Conservation (phyloP, 2,797 vertebrate species). For the Leuciscus waleckii region DNA sequence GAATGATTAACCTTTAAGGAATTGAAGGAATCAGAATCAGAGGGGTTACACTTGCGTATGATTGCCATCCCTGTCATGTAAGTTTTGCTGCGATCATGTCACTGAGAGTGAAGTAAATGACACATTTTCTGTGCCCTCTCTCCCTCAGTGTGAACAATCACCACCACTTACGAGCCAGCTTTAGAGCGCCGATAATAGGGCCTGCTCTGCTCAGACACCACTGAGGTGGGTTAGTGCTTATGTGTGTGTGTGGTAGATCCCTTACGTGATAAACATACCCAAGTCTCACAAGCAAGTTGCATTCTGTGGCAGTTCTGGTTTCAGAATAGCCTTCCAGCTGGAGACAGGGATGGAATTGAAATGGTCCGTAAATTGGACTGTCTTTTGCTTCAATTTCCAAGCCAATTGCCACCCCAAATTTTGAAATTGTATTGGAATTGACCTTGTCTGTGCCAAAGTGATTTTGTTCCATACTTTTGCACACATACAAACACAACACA, state of each 20-base stretch:
- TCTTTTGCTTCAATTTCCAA: slow-evolving; percentile 54
- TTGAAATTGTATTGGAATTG: slow-evolving; percentile 48
- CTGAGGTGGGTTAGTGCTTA: slow-evolving; percentile 27
- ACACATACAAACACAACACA: neutral
- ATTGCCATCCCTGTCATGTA: neutral
- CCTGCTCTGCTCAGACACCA: slow-evolving; percentile 61
- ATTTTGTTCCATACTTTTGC: slow-evolving; percentile 19
- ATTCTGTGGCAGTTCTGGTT: slow-evolving; percentile 36
- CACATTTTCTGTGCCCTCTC: slow-evolving; percentile 63
- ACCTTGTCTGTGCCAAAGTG: slow-evolving; percentile 41
- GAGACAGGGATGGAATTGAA: slow-evolving; percentile 45
- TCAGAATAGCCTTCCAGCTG: slow-evolving; percentile 49
- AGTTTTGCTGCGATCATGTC: slow-evolving; percentile 9
- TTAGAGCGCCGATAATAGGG: slow-evolving; percentile 71
- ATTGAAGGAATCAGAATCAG: neutral
- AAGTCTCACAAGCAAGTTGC: slow-evolving; percentile 14
- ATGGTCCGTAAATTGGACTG: slow-evolving; percentile 46
- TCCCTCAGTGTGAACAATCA: slow-evolving; percentile 73
- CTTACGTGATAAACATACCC: slow-evolving; percentile 61
- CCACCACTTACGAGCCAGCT: slow-evolving; percentile 69
- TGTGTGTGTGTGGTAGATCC: slow-evolving; percentile 40
- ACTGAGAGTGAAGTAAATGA: slow-evolving; percentile 66
- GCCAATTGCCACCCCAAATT: slow-evolving; percentile 27
- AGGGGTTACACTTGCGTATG: neutral
- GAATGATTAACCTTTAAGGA: neutral